Base-by-base conservation (phyloP, 2,113 vertebrate species). In the Oreochromis tanganicae region DNA sequence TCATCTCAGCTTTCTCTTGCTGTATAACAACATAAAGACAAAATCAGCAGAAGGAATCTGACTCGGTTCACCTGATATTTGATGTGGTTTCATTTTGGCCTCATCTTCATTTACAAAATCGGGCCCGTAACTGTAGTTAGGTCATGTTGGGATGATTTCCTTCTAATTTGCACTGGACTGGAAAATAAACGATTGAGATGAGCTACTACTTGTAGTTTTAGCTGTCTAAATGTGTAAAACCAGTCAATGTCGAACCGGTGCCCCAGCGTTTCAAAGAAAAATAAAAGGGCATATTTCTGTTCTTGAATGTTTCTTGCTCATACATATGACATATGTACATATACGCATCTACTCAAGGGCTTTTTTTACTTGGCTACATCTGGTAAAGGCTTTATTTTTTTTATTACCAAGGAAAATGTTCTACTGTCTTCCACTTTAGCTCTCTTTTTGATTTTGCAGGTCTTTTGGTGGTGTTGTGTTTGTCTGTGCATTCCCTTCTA, bases 1-100 rank as follows among this genome's bases (percentile, higher is more conserved):
- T 98, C 93, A 99, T 96, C 95, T 98, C 97, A 1, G 96, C 89
- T 91, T 97, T 98, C 95, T 99, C 98, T 94, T 97, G 92, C 89
- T 92, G 87, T 63, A 46, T 14, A 3, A 27, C 61, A n/a, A 89
- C n/a, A 81, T 2, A 21, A 12, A 80, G 11, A n/a, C 24, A 85
- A 50, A 56, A 84, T 54, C 17, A 54, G 8, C 32, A 63, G 9
- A 75, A 21, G 9, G 29, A 63, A 59, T 29, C 8, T 21, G 52
- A 55, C 27, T 27, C 13, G 9, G 27, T 29, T 71, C 38, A 9
- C 32, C 14, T n/a, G 24, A 79, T 21, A 11, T 38, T 7, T 66
- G 34, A 10, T 13, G 57, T 52, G 4, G 13, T 59, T 36, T 32
- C 36, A 68, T 41, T 85, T 63, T 63, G 59, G 59, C 29, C 59